phyloP scores from a whole-genome alignment of 2,888 invertebrate genomes.

The Lingula anatina region DNA sequence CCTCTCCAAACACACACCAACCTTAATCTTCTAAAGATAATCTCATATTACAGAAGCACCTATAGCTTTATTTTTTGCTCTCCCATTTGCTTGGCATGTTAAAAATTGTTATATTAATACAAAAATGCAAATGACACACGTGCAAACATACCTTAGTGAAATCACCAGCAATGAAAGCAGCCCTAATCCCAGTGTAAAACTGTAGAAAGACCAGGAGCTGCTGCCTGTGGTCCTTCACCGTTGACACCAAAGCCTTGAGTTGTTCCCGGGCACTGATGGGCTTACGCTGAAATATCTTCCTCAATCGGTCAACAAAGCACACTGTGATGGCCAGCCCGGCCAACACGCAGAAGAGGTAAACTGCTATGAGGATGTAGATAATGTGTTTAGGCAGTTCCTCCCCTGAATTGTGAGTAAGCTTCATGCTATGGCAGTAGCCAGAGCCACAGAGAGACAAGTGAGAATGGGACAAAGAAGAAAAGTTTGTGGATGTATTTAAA shows the following conservation, averaged over 20 bases:
- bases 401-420: conserved; percentile 7
- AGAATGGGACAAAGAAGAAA: too few relatives aligned
- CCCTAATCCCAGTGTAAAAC: conserved; percentile 34
- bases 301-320: conserved; percentile 34
- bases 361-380: conserved; percentile 32
- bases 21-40: too few relatives aligned
- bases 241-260: conserved; percentile 24
- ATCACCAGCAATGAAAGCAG: conserved; percentile 43
- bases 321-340: conserved; percentile 25
- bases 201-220: conserved; percentile 29
- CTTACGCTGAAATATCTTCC: conserved; percentile 8
- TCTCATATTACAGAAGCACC: too few relatives aligned
- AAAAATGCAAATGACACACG: too few relatives aligned
- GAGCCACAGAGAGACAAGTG: conserved; percentile 23
- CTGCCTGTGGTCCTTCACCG: conserved; percentile 27
- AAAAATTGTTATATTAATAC: too few relatives aligned
- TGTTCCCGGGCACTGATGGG: too few relatives aligned
- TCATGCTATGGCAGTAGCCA: conserved; percentile 24
- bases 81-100: too few relatives aligned
- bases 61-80: too few relatives aligned
- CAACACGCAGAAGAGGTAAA: conserved; percentile 28
- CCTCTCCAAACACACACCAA: too few relatives aligned
- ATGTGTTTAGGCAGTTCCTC: conserved; percentile 16
- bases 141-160: conserved; percentile 46
- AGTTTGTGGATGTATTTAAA: not conserved